These are phyloP conservation scores for Pseudeuparius sepicola DNA, from an alignment of 2,888 invertebrate genomes.

Conservation along the genomic window DNA sequence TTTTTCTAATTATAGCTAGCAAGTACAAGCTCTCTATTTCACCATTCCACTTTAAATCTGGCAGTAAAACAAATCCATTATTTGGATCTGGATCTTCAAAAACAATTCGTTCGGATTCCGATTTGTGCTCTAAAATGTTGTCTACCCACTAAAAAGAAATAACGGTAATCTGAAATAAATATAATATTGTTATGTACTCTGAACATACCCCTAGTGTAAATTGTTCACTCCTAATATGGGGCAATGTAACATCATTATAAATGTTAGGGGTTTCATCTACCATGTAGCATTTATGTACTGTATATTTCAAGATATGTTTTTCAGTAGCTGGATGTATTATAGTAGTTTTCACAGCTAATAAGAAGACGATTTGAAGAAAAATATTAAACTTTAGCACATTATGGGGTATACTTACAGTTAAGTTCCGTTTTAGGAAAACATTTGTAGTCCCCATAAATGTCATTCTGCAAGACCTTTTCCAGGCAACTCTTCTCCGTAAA, in stretches of 20 bases:
- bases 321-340: conserved; percentile 90
- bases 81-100: conserved; percentile 69
- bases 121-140: conserved; percentile 87
- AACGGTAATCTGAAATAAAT: conserved; percentile 11
- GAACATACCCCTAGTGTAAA: conserved; percentile 67
- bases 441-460: conserved; percentile 75
- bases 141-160: conserved; percentile 78
- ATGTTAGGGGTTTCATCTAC: conserved; percentile 76
- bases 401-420: conserved; percentile 46
- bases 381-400: background rate
- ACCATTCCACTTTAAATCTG: conserved; percentile 96
- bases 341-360: conserved; percentile 74
- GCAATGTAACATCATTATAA: conserved; percentile 70
- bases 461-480: conserved; percentile 63
- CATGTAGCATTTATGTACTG: conserved; percentile 60
- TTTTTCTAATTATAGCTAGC: conserved; percentile 66
- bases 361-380: conserved; percentile 3
- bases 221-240: conserved; percentile 60
- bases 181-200: background rate
- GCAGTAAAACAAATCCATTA: conserved; percentile 78
- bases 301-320: conserved; percentile 83
- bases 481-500: conserved; percentile 52
- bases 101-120: conserved; percentile 80
- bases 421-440: conserved; percentile 45
- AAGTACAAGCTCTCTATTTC: conserved; percentile 70